Percentiles rank a stretch among this genome's conserved stretches.
phyloP scores from a whole-genome alignment of 2,113 vertebrate species.

The Engystomops pustulosus region DNA sequence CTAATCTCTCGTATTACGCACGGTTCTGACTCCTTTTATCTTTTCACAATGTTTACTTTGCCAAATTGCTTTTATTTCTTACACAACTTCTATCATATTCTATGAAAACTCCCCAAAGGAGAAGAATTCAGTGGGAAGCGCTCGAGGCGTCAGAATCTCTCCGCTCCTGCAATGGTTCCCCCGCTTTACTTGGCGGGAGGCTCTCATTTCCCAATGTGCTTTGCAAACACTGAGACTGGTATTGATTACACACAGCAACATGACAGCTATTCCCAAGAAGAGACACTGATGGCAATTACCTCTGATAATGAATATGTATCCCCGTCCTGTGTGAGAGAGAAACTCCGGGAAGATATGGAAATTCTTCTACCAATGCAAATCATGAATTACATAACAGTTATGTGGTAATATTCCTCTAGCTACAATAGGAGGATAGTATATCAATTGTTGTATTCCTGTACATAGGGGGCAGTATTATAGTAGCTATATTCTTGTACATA shows the following conservation, averaged over 20 bases:
- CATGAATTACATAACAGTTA: background rate
- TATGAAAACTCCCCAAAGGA: constrained; percentile 38
- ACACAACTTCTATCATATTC: constrained; percentile 43
- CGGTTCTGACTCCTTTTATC: constrained; percentile 51
- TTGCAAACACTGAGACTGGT: constrained; percentile 41
- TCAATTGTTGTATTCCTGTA: background rate
- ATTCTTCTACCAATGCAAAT: background rate
- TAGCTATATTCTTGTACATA: background rate
- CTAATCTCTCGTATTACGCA: constrained; percentile 49
- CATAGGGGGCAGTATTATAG: background rate
- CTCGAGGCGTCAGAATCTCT: constrained; percentile 26
- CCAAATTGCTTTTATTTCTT: constrained; percentile 51
- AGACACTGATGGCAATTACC: constrained; percentile 36
- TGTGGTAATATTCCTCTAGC: background rate
- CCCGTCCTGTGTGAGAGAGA: background rate
- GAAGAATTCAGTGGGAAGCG: constrained; percentile 24
- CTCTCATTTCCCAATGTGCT: constrained; percentile 13
- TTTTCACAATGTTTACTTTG: constrained; percentile 53
- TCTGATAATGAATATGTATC: constrained; percentile 53
- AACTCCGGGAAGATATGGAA: background rate
- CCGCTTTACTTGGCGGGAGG: constrained; percentile 14
- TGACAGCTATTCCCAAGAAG: constrained; percentile 56
- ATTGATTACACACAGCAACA: constrained; percentile 48
- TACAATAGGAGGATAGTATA: background rate
- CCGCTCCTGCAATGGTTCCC: background rate